Evolutionary conservation across 2,888 invertebrate species (phyloP).

Genomic region (Sabatieria punctata): DNA sequence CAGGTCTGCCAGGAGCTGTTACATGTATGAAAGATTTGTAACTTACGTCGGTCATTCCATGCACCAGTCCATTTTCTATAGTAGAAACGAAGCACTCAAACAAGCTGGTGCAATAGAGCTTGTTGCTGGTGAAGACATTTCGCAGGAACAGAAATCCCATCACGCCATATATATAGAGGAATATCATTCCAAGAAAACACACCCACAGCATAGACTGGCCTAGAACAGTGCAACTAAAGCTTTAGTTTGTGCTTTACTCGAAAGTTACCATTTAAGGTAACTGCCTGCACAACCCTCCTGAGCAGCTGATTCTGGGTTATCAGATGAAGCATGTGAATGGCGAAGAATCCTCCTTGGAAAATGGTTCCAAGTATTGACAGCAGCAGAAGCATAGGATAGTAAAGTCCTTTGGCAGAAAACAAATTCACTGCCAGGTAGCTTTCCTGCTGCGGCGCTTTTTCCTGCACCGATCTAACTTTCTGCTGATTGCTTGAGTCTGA

Average conservation of each 20-base stretch:
- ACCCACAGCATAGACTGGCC: slow-evolving; percentile 34
- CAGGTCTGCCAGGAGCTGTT: too few species aligned
- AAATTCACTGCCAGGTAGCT: slow-evolving; percentile 1
- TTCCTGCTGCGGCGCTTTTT: not conserved
- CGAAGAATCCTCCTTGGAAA: slow-evolving; percentile 32
- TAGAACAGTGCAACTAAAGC: too few species aligned
- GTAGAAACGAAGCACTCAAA: slow-evolving; percentile 35
- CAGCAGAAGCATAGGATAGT: slow-evolving; percentile 23
- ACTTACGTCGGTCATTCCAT: slow-evolving; percentile 32
- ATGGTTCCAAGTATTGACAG: slow-evolving; percentile 29
- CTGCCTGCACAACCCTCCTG: slow-evolving; percentile 31
- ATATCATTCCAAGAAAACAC: slow-evolving; percentile 32
- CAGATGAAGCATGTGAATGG: slow-evolving; percentile 32
- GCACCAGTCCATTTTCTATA: slow-evolving; percentile 33
- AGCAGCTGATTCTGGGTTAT: slow-evolving; percentile 31
- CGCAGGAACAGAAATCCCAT: slow-evolving; percentile 33
- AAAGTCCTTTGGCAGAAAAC: not conserved
- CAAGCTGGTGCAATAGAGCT: slow-evolving; percentile 31
- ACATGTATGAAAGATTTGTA: too few species aligned
- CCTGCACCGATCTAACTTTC: not conserved
- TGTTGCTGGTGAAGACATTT: slow-evolving; percentile 29
- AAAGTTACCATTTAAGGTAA: slow-evolving; percentile 33
- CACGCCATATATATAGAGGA: slow-evolving; percentile 34
- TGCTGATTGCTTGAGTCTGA: too few species aligned
- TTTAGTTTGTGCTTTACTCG: too few species aligned